Percentiles rank a stretch among this genome's conserved stretches.
Evolutionary conservation across 2,797 vertebrate species (phyloP).

Genomic region (Xenopus petersii): DNA sequence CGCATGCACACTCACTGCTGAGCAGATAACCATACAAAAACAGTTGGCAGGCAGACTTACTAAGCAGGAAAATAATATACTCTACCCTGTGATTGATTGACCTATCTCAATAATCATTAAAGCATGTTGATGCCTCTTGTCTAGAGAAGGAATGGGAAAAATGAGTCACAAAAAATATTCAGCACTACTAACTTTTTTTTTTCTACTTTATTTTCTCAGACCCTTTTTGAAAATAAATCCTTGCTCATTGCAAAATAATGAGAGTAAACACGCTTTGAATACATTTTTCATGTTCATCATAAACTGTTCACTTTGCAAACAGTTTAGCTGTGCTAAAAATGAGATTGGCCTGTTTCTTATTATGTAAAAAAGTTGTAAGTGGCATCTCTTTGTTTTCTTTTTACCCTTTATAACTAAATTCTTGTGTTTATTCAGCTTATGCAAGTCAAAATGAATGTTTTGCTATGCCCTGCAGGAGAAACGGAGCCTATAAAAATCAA

Average conservation of each 20-base stretch:
- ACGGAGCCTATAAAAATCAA: constrained; percentile 16
- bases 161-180: too few relatives aligned
- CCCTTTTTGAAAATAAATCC: background rate
- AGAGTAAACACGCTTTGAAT: background rate
- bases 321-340: background rate
- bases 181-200: too few relatives aligned
- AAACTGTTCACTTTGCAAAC: background rate
- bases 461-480: constrained; percentile 14
- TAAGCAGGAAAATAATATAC: too few relatives aligned
- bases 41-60: too few relatives aligned
- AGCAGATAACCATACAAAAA: too few relatives aligned
- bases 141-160: too few relatives aligned
- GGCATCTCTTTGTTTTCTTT: background rate
- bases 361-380: background rate
- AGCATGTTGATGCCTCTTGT: too few relatives aligned
- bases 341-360: background rate
- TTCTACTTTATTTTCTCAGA: too few relatives aligned
- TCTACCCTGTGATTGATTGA: too few relatives aligned
- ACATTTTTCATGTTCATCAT: background rate
- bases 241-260: background rate
- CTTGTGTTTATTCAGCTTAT: constrained; percentile 10
- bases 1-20: too few relatives aligned
- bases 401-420: background rate
- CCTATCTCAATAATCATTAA: too few relatives aligned
- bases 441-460: constrained; percentile 26